Base-by-base conservation (phyloP, 2,888 invertebrate genomes). In the Adela reaumurella region DNA sequence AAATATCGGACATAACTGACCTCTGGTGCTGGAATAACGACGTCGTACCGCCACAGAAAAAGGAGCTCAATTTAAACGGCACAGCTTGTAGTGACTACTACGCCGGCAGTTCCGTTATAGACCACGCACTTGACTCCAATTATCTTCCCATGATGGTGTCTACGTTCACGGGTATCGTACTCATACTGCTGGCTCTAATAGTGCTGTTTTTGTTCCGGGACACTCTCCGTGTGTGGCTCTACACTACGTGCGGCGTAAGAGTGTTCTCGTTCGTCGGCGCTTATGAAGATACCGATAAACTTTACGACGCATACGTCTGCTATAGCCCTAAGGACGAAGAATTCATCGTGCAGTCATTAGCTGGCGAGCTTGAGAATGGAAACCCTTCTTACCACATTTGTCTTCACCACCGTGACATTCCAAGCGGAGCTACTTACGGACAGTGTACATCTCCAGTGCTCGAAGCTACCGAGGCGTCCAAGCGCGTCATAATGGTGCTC, bases 271-370 rank as follows among this genome's bases (percentile, higher is more conserved):
- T 87, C 49, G 81, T 85, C 2, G 83, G 86, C 43, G 78, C 83
- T 14, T 86, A 83, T 63, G 92, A 91, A 65, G 92, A 92, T 60
- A 84, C 87, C 53, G 92, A 93, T 61, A 92, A 92, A 61, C 79
- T 92, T 24, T 95, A 93, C 71, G 96, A 97, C 66, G 94, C 92
- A 46, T 96, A 95, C 67, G 89, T 97, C 14, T 88, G 94, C 61
- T 97, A 96, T 73, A 92, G 93, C 59, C 90, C 91, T 43, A 92
- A 92, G 73, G 95, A 95, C 70, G 93, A 94, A 63, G 89, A 91
- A 64, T 93, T 93, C 65, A 92, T 94, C 3, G 83, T 92, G 52
- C 90, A 92, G 61, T 89, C 90, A 46, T 81, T 95, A 56, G 91
- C 90, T 41, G 88, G 88, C 48, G 91, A 92, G 64, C 74, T 95